Conservation (phyloP, 2,888 invertebrate species). For the Schizotus pectinicornis region DNA sequence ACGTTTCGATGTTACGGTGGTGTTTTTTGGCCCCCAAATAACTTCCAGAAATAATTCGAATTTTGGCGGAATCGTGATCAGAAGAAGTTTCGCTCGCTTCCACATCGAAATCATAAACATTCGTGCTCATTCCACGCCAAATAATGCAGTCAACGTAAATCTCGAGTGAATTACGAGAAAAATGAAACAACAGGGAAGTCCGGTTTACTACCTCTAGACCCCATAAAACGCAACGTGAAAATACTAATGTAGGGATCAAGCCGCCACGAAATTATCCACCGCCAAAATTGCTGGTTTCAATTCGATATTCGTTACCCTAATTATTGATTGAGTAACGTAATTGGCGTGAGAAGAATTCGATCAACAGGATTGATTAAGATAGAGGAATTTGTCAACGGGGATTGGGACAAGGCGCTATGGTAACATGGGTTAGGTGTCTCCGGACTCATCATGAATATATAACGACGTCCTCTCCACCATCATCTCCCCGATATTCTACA, state of each 20-base stretch:
- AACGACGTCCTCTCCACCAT: conserved; percentile 29
- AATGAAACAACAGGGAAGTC: conserved; percentile 27
- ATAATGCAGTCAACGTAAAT: conserved; percentile 30
- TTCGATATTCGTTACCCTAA: conserved; percentile 3
- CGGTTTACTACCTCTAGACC: conserved; percentile 30
- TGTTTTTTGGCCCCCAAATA: no score
- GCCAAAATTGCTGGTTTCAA: conserved; percentile 15
- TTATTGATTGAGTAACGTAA: conserved; percentile 13
- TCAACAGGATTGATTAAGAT: conserved; percentile 8
- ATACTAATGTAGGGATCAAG: conserved; percentile 20
- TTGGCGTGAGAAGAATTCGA: conserved; percentile 9
- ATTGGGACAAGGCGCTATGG: conserved; percentile 22
- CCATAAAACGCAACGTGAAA: conserved; percentile 28
- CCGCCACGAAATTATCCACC: conserved; percentile 14
- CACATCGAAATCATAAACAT: conserved; percentile 27
- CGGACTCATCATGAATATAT: conserved; percentile 33
- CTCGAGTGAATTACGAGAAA: conserved; percentile 28
- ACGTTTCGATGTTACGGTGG: no score
- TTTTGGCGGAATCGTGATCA: conserved; percentile 19
- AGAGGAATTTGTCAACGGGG: not conserved
- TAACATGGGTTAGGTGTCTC: conserved; percentile 20
- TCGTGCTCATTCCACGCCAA: conserved; percentile 23
- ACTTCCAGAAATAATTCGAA: conserved; percentile 10
- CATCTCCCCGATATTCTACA: conserved; percentile 31
- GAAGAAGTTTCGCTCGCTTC: conserved; percentile 16